Base-by-base conservation (phyloP, 2,797 vertebrate genomes). In the Diplodus sargus region DNA sequence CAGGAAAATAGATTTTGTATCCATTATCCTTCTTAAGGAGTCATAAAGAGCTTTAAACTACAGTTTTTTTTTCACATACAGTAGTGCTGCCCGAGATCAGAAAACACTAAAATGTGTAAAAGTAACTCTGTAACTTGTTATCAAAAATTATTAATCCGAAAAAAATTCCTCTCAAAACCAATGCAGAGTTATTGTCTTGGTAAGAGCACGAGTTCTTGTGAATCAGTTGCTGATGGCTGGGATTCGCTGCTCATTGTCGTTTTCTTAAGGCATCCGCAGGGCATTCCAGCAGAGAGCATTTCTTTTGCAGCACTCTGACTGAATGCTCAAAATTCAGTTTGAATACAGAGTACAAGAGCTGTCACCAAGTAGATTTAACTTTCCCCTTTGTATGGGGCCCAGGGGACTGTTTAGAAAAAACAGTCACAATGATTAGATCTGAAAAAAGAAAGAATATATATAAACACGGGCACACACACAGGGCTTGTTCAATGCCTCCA, bases 401-500 rank as follows among this genome's bases (percentile, higher is more conserved):
- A 71, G 39, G 83, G 82, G 86, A 78, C 54, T 53, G 53, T 85
- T 83, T 70, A 34, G 49, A 87, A 90, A 34, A 87, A 77, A 18
- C 68, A 85, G 68, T 81, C 80, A 76, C 70, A 85, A 78, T 79
- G 43, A 88, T 90, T 84, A 81, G 52, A 81, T 70, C 72, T 71
- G 70, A 77, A 63, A 62, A 76, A 28, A 71, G 39, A 80, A 63
- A 63, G 45, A 74, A 62, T 72, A 58, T 69, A 51, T 23, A 68
- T 60, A 25, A 48, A 45, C 52, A 45, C 16, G 11, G 30, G 16
- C 17, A 28, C 14, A 56, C 58, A 71, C 14, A 30, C 49, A 25
- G 17, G 17, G 52, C 39, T 51, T 62, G 39, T 64, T 59, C 13
- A 69, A 12, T 53, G 61, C 71, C 34, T 61, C 83, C 60, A 51